Percentiles rank a stretch among this genome's conserved stretches.
phyloP scores from a whole-genome alignment of 1,140 invertebrate genomes.

The Hyposmocoma kahamanoa region DNA sequence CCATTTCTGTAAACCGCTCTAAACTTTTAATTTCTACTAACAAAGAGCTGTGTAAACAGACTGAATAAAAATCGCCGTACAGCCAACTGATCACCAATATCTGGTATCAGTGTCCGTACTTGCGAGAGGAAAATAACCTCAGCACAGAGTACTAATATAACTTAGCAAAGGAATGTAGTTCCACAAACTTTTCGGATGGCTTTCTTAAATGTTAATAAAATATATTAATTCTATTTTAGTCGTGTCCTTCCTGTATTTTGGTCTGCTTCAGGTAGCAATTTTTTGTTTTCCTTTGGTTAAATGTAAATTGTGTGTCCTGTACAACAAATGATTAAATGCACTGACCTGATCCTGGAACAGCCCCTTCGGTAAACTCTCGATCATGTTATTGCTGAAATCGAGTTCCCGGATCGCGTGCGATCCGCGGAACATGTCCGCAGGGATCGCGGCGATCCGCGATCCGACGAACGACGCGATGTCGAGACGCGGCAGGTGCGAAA shows the following conservation, averaged over 20 bases:
- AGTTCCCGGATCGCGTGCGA: background rate
- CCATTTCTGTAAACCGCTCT: background rate
- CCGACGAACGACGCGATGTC: background rate
- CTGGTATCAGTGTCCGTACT: too few relatives aligned
- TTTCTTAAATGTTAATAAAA: background rate
- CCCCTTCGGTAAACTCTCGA: background rate
- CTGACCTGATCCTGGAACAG: background rate
- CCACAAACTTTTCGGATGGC: background rate
- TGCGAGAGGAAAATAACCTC: too few relatives aligned
- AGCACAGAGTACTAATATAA: too few relatives aligned
- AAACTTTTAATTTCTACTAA: background rate
- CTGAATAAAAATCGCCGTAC: too few relatives aligned
- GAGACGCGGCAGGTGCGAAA: background rate
- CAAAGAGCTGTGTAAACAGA: too few relatives aligned
- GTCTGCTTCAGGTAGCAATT: background rate
- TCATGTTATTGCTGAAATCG: background rate
- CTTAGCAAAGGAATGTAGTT: background rate
- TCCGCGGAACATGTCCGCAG: background rate
- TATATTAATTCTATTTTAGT: background rate
- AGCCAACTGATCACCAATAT: too few relatives aligned
- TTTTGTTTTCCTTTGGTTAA: background rate
- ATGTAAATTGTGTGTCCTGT: background rate
- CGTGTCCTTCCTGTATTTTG: background rate
- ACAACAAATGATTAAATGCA: background rate
- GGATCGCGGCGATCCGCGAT: background rate